A percentile compares a stretch with the other conserved stretches of the same genome.
Conservation (phyloP, 2,113 vertebrate species). For the Sinocyclocheilus rhinocerous region DNA sequence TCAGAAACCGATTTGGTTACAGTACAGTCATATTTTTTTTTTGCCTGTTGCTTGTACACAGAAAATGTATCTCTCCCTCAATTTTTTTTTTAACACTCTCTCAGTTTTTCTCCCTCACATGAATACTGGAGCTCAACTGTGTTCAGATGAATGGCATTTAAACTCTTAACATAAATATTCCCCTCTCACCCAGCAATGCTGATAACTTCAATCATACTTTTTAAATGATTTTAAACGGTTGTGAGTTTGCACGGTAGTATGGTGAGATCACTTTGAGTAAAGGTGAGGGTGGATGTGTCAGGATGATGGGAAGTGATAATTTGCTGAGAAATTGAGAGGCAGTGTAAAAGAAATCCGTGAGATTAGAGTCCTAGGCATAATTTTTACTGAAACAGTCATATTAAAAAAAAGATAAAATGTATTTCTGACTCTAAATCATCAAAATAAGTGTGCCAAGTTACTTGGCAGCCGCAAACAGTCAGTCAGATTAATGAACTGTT, state of each 20-base stretch:
- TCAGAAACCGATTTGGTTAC: constrained; percentile 18
- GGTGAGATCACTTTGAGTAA: neutral
- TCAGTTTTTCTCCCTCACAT: neutral
- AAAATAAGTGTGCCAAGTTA: neutral
- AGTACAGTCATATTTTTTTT: neutral
- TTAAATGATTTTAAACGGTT: neutral
- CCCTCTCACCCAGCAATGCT: neutral
- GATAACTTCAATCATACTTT: neutral
- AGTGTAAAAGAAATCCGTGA: neutral
- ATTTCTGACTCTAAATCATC: neutral
- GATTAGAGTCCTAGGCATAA: neutral
- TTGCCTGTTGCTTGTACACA: neutral
- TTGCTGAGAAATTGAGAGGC: neutral
- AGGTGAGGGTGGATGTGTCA: neutral
- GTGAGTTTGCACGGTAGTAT: neutral
- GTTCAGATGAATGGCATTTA: neutral
- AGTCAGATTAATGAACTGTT: neutral
- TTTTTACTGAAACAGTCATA: neutral
- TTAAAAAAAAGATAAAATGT: neutral
- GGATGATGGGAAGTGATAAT: neutral
- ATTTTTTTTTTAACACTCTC: neutral
- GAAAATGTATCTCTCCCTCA: neutral
- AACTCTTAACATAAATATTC: neutral
- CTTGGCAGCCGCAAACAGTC: neutral
- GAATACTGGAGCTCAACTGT: neutral